Percentiles rank a stretch among this genome's conserved stretches.
phyloP scores from a whole-genome alignment of 2,797 vertebrate genomes.

The Mormyrus proboscirostris region DNA sequence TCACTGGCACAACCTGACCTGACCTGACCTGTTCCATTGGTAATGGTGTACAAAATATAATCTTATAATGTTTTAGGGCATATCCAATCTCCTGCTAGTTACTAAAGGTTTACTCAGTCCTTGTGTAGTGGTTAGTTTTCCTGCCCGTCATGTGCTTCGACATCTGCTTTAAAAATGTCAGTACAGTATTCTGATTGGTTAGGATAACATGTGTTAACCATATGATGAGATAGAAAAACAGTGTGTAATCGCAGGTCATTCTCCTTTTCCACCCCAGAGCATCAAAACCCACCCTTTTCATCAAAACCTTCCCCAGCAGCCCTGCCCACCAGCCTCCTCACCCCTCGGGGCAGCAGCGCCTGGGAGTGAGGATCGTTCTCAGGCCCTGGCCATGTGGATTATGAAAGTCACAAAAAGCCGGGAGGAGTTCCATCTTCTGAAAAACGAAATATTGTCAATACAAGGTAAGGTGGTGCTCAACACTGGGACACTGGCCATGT shows the following conservation, averaged over 20 bases:
- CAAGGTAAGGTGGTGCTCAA: slow-evolving; percentile 43
- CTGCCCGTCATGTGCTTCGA: not conserved
- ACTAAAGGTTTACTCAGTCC: not conserved
- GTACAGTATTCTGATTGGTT: not conserved
- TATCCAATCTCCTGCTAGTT: not conserved
- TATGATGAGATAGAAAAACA: not conserved
- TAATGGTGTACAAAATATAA: not conserved
- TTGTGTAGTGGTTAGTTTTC: not conserved
- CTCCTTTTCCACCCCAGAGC: not conserved
- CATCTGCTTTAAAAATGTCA: not conserved
- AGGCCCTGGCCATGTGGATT: slow-evolving; percentile 52
- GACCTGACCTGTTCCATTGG: not conserved
- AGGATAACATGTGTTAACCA: not conserved
- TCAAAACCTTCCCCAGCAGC: not conserved
- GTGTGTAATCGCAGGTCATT: not conserved
- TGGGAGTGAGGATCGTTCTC: slow-evolving; percentile 26
- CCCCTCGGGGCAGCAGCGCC: not conserved
- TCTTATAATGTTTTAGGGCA: not conserved
- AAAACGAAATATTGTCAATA: slow-evolving; percentile 57
- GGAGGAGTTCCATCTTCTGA: slow-evolving; percentile 55
- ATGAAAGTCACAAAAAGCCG: slow-evolving; percentile 56
- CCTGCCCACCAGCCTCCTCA: slow-evolving; percentile 8
- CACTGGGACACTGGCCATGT: not conserved
- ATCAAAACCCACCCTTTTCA: not conserved
- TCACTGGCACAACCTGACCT: no score